Evolutionary conservation across 2,113 vertebrate species (phyloP), one percentile per base, ranked within the genome.

Genomic region (Prolemur simus): DNA sequence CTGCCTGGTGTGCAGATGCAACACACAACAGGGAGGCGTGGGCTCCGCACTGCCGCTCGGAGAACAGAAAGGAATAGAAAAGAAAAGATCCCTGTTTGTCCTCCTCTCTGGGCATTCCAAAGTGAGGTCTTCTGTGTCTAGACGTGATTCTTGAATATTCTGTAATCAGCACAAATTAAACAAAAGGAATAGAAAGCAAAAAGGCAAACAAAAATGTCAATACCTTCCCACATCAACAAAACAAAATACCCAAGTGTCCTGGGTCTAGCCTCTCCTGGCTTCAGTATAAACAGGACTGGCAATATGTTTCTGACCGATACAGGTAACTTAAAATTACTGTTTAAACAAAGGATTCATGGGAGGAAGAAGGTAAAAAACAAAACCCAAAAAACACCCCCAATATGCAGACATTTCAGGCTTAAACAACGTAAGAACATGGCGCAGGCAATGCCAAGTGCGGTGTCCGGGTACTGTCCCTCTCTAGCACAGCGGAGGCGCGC

Each of bases 111-210:
- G 69, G 27, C 14, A 6, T 73, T 82, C 60, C 92, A 77, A 37
- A 93, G 15, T 54, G 58, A 76, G 60, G 23, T 85, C 77, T 85
- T 32, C 60, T 77, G 29, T 23, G 56, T 58, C 23, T 47, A 15
- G 13, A 71, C 45, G 13, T 29, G 32, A 84, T 60, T 78, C 63
- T 15, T 74, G 49, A 18, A 56, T 64, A 76, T 73, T 84, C 49
- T 66, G 39, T 42, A 76, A 83, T 66, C 34, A 80, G 10, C 47
- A 68, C 89, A 92, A 97, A 78, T 83, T 78, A 77, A 93, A 56
- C 27, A 54, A 73, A 82, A 91, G 37, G 15, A 73, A 64, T 47
- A 80, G n/a, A 82, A 95, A 39, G 8, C 56, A 78, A 39, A 56
- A 73, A 58, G 25, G 20, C 42, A 56, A 64, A 63, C 20, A 34